Evolutionary conservation across 2,797 vertebrate genomes (phyloP).

Genomic region (Hoplostethus atlanticus): DNA sequence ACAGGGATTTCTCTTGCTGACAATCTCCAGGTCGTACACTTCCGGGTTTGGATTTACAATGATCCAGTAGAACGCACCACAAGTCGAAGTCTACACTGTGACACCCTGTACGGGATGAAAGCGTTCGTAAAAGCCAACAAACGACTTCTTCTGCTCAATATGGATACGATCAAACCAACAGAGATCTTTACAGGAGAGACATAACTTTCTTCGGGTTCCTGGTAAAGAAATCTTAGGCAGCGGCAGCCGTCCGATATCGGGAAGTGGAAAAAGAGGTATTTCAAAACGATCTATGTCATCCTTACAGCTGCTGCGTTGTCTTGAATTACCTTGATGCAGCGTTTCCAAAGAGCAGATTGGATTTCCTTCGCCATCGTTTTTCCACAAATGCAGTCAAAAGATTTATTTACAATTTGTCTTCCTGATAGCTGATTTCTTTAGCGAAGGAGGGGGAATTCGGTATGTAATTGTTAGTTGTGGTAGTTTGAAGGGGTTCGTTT

Average conservation of each 20-base stretch:
- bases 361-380: conserved; percentile 74
- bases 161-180: conserved; percentile 53
- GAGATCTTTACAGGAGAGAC: conserved; percentile 16
- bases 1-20: background rate
- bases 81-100: background rate
- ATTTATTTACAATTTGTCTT: conserved; percentile 69
- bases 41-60: conserved; percentile 9
- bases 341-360: conserved; percentile 71
- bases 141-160: conserved; percentile 29
- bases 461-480: conserved; percentile 17
- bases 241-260: conserved; percentile 53
- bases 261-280: conserved; percentile 76
- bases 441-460: background rate
- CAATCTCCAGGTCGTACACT: background rate
- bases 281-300: conserved; percentile 75
- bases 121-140: conserved; percentile 28
- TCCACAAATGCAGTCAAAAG: conserved; percentile 69
- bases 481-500: conserved; percentile 44
- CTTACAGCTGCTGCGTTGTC: conserved; percentile 78
- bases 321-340: conserved; percentile 80
- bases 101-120: background rate
- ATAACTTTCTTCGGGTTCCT: conserved; percentile 40
- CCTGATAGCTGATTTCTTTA: conserved; percentile 40
- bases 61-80: conserved; percentile 13
- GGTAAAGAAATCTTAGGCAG: conserved; percentile 57